These are phyloP conservation scores for Isichthys henryi DNA, from an alignment of 2,113 vertebrate species.

Conservation along the genomic window DNA sequence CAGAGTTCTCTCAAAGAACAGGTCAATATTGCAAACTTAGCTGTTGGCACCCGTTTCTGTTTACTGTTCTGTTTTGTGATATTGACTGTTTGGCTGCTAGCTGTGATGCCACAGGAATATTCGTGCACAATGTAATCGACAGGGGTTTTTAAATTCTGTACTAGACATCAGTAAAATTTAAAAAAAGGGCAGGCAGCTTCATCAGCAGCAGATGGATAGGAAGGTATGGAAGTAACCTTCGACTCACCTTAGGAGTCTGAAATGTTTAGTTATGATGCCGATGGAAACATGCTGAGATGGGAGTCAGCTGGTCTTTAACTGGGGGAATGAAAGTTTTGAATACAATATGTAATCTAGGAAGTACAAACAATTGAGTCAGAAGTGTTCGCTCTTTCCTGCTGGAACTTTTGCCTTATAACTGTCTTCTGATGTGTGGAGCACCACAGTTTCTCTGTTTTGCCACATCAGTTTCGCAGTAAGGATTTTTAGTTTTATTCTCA, in stretches of 20 bases:
- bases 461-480: background rate
- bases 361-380: background rate
- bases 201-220: background rate
- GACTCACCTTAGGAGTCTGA: background rate
- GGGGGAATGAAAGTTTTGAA: background rate
- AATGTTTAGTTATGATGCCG: background rate
- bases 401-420: background rate
- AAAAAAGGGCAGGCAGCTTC: background rate
- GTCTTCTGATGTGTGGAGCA: background rate
- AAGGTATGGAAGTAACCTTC: background rate
- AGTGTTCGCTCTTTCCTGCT: background rate
- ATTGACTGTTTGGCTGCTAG: background rate
- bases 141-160: background rate
- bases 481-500: background rate
- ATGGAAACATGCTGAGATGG: background rate
- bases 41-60: background rate
- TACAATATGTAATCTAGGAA: background rate
- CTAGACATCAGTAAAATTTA: background rate
- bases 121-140: background rate
- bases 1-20: constrained; percentile 95
- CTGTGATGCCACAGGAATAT: background rate
- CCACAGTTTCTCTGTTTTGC: background rate
- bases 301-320: background rate
- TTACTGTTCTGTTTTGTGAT: background rate
- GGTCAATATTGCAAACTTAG: constrained; percentile 71